These are phyloP conservation scores for Shargacucullia verbasci DNA, from an alignment of 2,888 invertebrate genomes.

Conservation along the genomic window DNA sequence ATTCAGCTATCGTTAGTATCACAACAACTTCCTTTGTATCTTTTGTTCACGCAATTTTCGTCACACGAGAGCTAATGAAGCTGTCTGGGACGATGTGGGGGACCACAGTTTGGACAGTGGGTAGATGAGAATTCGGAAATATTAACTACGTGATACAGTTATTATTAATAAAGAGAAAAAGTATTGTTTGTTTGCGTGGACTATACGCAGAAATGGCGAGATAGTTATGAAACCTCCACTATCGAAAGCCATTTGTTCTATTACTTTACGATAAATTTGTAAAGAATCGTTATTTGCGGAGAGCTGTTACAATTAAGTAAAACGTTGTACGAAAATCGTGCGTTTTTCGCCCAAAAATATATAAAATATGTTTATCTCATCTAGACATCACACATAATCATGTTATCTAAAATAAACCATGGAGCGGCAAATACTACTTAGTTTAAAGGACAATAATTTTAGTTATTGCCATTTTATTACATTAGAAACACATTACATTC, in stretches of 20 bases:
- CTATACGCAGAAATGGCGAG: not conserved
- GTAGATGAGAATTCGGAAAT: constrained; percentile 35
- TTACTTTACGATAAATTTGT: too few relatives aligned
- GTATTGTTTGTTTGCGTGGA: not conserved
- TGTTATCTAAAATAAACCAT: too few relatives aligned
- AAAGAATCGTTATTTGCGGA: too few relatives aligned
- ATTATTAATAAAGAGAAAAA: constrained; percentile 1
- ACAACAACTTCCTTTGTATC: constrained; percentile 77
- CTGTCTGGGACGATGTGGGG: constrained; percentile 57
- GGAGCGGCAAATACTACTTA: too few relatives aligned
- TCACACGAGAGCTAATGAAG: constrained; percentile 63
- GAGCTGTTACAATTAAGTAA: too few relatives aligned
- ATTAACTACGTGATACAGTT: constrained; percentile 20
- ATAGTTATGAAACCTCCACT: too few relatives aligned
- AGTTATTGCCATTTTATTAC: not conserved
- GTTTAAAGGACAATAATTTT: too few relatives aligned
- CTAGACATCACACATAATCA: too few relatives aligned
- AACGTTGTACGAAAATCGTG: too few relatives aligned
- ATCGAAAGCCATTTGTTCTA: too few relatives aligned
- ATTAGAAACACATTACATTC: not conserved
- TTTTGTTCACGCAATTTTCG: constrained; percentile 71
- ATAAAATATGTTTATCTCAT: too few relatives aligned
- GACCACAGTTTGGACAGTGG: constrained; percentile 44
- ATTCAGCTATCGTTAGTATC: constrained; percentile 80
- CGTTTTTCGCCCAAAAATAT: too few relatives aligned